Evolutionary conservation across 2,888 invertebrate genomes (phyloP).

Genomic region (Leptogaster cylindrica): DNA sequence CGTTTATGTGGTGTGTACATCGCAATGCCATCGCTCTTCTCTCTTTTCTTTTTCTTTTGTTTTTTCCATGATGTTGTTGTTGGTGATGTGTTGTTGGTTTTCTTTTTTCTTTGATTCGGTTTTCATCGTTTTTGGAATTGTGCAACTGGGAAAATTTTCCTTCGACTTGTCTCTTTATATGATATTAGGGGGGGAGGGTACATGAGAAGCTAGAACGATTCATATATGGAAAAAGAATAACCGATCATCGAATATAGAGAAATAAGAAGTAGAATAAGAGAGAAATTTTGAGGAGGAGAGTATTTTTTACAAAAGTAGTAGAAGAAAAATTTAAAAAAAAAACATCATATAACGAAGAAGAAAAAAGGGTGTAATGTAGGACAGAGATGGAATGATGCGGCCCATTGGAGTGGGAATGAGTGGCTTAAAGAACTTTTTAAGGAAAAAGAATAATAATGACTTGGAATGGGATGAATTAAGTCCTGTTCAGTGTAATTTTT

Average conservation of each 20-base stretch:
- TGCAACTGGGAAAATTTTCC: constrained; percentile 28
- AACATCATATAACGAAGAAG: too few relatives aligned
- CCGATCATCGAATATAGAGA: constrained; percentile 40
- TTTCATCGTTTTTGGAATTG: constrained; percentile 17
- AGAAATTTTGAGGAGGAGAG: constrained; percentile 29
- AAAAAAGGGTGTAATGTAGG: constrained; percentile 11
- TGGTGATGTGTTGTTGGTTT: neutral
- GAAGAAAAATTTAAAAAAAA: too few relatives aligned
- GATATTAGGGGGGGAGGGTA: constrained; percentile 17
- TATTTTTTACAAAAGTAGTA: too few relatives aligned
- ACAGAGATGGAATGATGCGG: constrained; percentile 1
- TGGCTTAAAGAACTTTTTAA: constrained; percentile 8
- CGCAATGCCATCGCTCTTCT: neutral
- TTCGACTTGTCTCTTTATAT: constrained; percentile 20
- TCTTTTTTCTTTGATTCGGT: neutral
- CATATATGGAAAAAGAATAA: constrained; percentile 33
- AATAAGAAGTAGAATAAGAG: constrained; percentile 42
- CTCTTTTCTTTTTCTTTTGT: constrained; percentile 1
- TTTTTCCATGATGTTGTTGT: neutral
- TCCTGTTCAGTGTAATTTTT: neutral
- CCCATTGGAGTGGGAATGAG: neutral
- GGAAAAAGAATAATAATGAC: constrained; percentile 6
- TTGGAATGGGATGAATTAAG: constrained; percentile 12
- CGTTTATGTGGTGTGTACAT: constrained; percentile 24
- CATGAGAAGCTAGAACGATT: neutral